Evolutionary conservation across 2,113 vertebrate genomes (phyloP).

Genomic region (Tiliqua scincoides): DNA sequence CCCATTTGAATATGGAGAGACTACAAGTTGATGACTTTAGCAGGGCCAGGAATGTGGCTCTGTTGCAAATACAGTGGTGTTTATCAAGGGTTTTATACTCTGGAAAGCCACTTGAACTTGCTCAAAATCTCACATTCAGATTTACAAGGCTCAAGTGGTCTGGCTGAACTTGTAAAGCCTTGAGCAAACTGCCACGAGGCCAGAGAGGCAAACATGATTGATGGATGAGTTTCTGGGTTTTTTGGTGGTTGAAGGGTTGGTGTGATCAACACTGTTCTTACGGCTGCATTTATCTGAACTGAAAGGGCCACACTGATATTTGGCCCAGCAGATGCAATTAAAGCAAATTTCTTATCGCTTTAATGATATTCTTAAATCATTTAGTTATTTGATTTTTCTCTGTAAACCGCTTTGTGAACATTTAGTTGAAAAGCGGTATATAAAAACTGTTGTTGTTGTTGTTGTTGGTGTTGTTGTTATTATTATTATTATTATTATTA

Average conservation of each 20-base stretch:
- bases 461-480: no score
- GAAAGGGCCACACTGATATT: constrained; percentile 60
- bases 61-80: constrained; percentile 48
- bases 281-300: constrained; percentile 70
- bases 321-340: constrained; percentile 68
- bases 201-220: constrained; percentile 78
- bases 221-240: constrained; percentile 79
- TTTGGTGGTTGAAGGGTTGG: constrained; percentile 69
- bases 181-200: constrained; percentile 80
- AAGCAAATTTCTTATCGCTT: constrained; percentile 61
- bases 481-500: no score
- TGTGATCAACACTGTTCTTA: constrained; percentile 75
- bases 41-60: constrained; percentile 71
- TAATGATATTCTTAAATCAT: no score
- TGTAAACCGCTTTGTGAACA: no score
- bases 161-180: constrained; percentile 80
- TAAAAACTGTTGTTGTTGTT: no score
- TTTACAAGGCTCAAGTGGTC: constrained; percentile 70
- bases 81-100: constrained; percentile 68
- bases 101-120: constrained; percentile 76
- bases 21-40: constrained; percentile 75
- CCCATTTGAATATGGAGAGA: constrained; percentile 58
- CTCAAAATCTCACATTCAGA: constrained; percentile 75
- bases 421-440: no score
- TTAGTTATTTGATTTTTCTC: no score